Percentiles rank a stretch among this genome's conserved stretches.
phyloP scores from a whole-genome alignment of 2,888 invertebrate genomes.

The Dicranocentrus wangi region DNA sequence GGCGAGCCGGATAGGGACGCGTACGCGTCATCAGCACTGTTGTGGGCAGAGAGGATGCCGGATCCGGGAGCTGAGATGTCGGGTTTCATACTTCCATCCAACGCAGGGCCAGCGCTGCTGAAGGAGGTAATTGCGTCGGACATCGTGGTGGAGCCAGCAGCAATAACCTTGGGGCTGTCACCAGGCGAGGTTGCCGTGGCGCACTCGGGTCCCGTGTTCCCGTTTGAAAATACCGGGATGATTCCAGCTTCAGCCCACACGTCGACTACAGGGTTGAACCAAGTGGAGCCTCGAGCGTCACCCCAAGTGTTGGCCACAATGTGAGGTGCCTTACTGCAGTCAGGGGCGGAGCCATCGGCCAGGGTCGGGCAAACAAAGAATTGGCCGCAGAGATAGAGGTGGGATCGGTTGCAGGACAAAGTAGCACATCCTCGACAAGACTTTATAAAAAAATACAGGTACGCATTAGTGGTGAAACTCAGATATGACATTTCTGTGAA shows the following conservation, averaged over 20 bases:
- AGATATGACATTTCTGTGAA: too few species aligned
- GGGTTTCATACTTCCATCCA: constrained; percentile 57
- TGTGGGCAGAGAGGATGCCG: constrained; percentile 52
- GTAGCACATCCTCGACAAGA: constrained; percentile 36
- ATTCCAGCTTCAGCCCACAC: constrained; percentile 25
- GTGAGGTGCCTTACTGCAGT: constrained; percentile 37
- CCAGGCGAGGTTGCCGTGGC: constrained; percentile 31
- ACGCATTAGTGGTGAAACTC: too few species aligned
- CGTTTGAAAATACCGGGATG: constrained; percentile 49
- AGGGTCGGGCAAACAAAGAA: constrained; percentile 35
- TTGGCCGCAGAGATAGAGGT: constrained; percentile 42
- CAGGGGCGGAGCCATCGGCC: constrained; percentile 45
- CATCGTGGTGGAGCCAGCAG: neutral
- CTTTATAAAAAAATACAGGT: too few species aligned
- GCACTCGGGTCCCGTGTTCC: constrained; percentile 35
- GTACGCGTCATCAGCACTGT: constrained; percentile 55
- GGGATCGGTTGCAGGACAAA: constrained; percentile 1
- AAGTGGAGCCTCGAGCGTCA: constrained; percentile 26
- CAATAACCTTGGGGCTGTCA: constrained; percentile 46
- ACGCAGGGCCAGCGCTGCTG: constrained; percentile 47
- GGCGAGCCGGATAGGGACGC: constrained; percentile 15
- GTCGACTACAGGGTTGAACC: constrained; percentile 22
- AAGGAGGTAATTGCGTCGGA: constrained; percentile 13
- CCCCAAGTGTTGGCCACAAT: constrained; percentile 52
- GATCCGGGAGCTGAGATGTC: constrained; percentile 67